Evolutionary conservation across 2,113 vertebrate species (phyloP), one percentile per base, ranked within the genome.

Genomic region (Dasyornis broadbenti): DNA sequence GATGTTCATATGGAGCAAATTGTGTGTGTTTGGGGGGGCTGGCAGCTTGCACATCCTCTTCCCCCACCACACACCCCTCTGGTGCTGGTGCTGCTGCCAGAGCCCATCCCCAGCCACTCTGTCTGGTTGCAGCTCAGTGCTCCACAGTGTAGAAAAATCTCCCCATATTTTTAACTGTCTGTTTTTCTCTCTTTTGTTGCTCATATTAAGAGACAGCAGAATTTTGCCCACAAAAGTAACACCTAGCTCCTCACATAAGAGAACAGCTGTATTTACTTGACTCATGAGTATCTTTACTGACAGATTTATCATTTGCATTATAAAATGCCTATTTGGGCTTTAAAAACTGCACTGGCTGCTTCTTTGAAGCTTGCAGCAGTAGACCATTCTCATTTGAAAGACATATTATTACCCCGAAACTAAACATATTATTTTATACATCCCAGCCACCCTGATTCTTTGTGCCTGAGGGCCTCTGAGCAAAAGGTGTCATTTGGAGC

Each of bases 261-360:
- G 72, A 94, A 84, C 76, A 95, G 82, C 50, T 93, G 81, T 89
- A 90, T 94, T 95, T 96, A 93, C 77, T 89, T 80, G 86, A 91
- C 86, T 94, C 94, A 75, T 0, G 4, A 82, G 76, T 79, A 73
- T 96, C 87, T 94, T 94, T 92, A 92, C 78, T 90, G 91, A 94
- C 89, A 95, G 94, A 90, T 95, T 96, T 96, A 96, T 96, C 80
- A 72, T 80, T 93, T 84, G 80, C 75, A 90, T 92, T 84, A 82
- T 75, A 94, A 94, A 96, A 96, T 59, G 54, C 79, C 94, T 95
- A 54, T 88, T 87, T 95, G 82, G 88, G 89, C 81, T 93, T 94
- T 95, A 77, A 95, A 93, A 95, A 94, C 69, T 87, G 81, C 77
- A 50, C 82, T 69, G 81, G 37, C 56, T 89, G 75, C 37, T 89